Conservation (phyloP, 2,797 vertebrate species). For the Halcyon leucocephala region DNA sequence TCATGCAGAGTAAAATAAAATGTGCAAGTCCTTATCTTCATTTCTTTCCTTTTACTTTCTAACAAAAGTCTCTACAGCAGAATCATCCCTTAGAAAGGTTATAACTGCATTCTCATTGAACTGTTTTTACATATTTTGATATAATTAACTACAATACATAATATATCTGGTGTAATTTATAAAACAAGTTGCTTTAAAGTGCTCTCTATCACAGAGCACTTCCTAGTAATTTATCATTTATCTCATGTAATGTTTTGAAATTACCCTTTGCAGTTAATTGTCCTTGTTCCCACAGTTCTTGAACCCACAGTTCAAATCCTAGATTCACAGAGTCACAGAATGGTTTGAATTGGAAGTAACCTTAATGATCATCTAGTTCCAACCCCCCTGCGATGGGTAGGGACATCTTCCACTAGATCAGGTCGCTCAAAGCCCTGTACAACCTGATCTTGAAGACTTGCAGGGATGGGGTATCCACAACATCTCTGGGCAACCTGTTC, state of each 20-base stretch:
- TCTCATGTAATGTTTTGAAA: not conserved
- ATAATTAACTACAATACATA: not conserved
- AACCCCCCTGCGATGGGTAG: too few species aligned
- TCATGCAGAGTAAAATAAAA: not conserved
- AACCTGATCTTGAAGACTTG: not conserved
- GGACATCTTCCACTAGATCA: not conserved
- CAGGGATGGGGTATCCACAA: not conserved
- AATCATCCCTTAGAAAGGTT: not conserved
- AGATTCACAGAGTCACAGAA: not conserved
- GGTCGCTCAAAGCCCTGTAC: not conserved
- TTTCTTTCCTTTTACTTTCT: not conserved
- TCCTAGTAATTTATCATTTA: not conserved
- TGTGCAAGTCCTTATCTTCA: not conserved
- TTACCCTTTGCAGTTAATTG: constrained; percentile 45
- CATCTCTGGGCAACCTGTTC: not conserved
- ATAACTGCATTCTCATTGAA: not conserved
- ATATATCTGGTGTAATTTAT: not conserved
- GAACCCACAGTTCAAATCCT: not conserved
- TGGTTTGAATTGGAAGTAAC: not conserved
- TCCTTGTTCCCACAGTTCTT: not conserved
- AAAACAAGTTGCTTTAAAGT: constrained; percentile 6
- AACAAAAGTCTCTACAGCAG: not conserved
- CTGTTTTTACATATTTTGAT: not conserved
- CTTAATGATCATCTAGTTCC: not conserved
- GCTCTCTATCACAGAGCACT: not conserved